A percentile compares a stretch with the other conserved stretches of the same genome.
phyloP scores from a whole-genome alignment of 1,140 invertebrate species.

The Lordiphosa mommai region DNA sequence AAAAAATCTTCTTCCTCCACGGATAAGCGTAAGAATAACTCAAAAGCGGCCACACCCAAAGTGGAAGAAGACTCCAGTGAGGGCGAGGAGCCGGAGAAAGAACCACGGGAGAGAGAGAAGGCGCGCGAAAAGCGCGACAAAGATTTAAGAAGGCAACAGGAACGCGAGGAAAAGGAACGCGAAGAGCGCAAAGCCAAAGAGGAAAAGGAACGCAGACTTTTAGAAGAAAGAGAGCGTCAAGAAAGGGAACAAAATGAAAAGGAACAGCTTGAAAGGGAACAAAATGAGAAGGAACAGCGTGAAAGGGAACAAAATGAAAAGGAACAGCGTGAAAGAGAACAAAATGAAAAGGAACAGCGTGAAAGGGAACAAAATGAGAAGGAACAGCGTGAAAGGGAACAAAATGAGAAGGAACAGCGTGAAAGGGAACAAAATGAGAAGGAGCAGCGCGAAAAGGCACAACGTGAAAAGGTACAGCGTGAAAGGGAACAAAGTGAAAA shows the following conservation, averaged over 20 bases:
- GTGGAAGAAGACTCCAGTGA: conserved; percentile 64
- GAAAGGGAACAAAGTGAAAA: conserved; percentile 52
- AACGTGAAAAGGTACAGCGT: conserved; percentile 61
- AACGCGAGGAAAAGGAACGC: conserved; percentile 65
- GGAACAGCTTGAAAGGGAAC: conserved; percentile 79
- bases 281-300: conserved; percentile 72
- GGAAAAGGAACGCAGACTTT: conserved; percentile 63
- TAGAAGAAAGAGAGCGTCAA: conserved; percentile 31
- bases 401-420: conserved; percentile 64
- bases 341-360: conserved; percentile 69
- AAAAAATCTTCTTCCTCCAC: conserved; percentile 39
- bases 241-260: too few species aligned
- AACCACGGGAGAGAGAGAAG: conserved; percentile 37
- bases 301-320: conserved; percentile 78
- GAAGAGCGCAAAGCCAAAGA: conserved; percentile 68
- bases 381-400: conserved; percentile 79
- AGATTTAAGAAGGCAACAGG: conserved; percentile 61
- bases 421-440: conserved; percentile 30
- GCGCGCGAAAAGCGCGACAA: conserved; percentile 62
- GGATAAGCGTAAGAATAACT: conserved; percentile 67
- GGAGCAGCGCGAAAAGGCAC: conserved; percentile 79
- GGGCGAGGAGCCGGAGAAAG: conserved; percentile 48
- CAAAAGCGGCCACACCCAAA: conserved; percentile 55
- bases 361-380: conserved; percentile 77
- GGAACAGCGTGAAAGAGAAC: conserved; percentile 64